Evolutionary conservation across 2,888 invertebrate species (phyloP), one percentile per base, ranked within the genome.

Genomic region (Dryomyza anilis): DNA sequence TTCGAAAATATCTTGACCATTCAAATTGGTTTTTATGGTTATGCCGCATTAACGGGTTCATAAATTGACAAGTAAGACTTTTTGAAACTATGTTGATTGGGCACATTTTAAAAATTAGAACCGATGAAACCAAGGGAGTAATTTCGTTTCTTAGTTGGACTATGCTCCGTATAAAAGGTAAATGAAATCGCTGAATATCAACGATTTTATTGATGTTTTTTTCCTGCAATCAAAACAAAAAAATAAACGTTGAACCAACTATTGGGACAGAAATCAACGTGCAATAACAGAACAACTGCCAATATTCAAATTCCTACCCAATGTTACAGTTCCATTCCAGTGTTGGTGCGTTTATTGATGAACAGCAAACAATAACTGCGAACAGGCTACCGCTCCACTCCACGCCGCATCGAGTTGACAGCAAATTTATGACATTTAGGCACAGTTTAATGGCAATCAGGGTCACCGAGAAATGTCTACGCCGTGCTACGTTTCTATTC

Each of bases 331-430:
- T 52, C 4, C n/a, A 16, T 52, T 14, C 4, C 3, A 8, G 19
- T 33, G n/a, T 55, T 33, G 30, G 29, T 36, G 12, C 2, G 23
- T 50, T 50, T 50, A 50, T 33, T 33, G 19, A 23, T 19, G 36
- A 30, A 55, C 55, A 55, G 36, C 55, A 55, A 55, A 36, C 55
- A 55, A 48, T 21, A 48, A 48, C 29, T 7, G 23, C 43, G 74
- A 74, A 73, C n/a, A n/a, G n/a, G n/a, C n/a, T n/a, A n/a, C n/a
- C n/a, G n/a, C n/a, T n/a, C n/a, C n/a, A n/a, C n/a, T n/a, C n/a
- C n/a, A n/a, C 70, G 72, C 74, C 69, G 73, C 72, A 69, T 58
- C 53, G 36, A 63, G 67, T 65, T 67, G 68, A 65, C 58, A 65
- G 61, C 55, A 14, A 66, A 70, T 67, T 58, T 67, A 65, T 66